Evolutionary conservation across 1,140 invertebrate species (phyloP).

Genomic region (Drosophila lini): DNA sequence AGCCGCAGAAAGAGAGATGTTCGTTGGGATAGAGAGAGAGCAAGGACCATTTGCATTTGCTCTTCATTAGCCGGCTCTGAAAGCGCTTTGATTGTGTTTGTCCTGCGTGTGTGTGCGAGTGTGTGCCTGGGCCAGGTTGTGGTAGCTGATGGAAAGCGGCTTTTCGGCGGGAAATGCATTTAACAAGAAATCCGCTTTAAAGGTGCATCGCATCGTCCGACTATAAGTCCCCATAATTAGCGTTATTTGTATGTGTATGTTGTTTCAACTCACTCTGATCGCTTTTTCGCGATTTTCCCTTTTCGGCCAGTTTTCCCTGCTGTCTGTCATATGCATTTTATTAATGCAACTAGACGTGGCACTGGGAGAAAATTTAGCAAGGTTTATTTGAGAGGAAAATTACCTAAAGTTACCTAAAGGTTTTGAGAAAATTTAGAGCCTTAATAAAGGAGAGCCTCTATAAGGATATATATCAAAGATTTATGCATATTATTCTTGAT

Average conservation of each 20-base stretch:
- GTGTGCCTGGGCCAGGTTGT: background rate
- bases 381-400: background rate
- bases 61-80: slow-evolving; percentile 66
- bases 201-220: slow-evolving; percentile 24
- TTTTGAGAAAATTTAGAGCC: background rate
- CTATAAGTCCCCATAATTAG: slow-evolving; percentile 65
- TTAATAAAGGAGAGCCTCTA: background rate
- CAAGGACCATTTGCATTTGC: slow-evolving; percentile 63
- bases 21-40: background rate
- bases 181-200: slow-evolving; percentile 51
- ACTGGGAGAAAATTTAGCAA: slow-evolving; percentile 2
- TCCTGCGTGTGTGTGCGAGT: slow-evolving; percentile 1
- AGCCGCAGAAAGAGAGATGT: slow-evolving; percentile 33
- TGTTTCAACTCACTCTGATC: background rate
- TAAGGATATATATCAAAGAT: background rate
- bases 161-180: slow-evolving; percentile 63
- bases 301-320: background rate
- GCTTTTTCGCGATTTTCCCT: background rate
- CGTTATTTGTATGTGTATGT: slow-evolving; percentile 23
- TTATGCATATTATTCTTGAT: background rate
- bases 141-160: slow-evolving; percentile 54
- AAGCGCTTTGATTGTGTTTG: slow-evolving; percentile 66
- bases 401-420: background rate
- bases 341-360: slow-evolving; percentile 36
- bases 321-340: slow-evolving; percentile 30